Percentiles rank a stretch among this genome's conserved stretches.
These are phyloP conservation scores for Amphipoea oculea DNA, from an alignment of 2,888 invertebrate genomes.

Conservation along the genomic window DNA sequence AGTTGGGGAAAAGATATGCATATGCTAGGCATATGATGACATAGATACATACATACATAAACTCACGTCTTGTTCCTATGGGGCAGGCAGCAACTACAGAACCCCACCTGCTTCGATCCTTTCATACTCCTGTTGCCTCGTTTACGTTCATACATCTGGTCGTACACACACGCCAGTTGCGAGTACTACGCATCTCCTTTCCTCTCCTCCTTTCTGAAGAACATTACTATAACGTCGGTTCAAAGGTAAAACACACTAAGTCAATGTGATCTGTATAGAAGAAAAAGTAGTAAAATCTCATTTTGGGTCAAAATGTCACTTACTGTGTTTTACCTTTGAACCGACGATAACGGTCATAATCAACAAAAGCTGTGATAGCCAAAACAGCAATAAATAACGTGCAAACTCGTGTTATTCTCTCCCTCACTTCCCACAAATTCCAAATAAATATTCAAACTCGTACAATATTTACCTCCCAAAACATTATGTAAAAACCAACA, in stretches of 20 bases:
- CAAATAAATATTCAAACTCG: slow-evolving; percentile 49
- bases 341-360: too few species aligned
- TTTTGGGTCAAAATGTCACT: too few species aligned
- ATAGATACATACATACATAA: background rate
- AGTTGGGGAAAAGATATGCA: too few species aligned
- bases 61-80: background rate
- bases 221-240: background rate
- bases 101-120: background rate
- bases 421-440: slow-evolving; percentile 1
- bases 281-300: too few species aligned
- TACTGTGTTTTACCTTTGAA: too few species aligned
- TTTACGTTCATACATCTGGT: background rate
- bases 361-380: background rate
- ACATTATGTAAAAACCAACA: slow-evolving; percentile 56
- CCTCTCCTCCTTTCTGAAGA: background rate
- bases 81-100: background rate
- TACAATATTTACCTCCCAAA: slow-evolving; percentile 55
- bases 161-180: background rate
- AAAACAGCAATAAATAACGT: slow-evolving; percentile 4
- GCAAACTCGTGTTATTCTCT: background rate
- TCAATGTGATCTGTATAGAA: too few species aligned
- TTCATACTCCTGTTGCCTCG: background rate
- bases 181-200: background rate
- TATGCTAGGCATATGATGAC: too few species aligned
- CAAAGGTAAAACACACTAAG: too few species aligned